Evolutionary conservation across 2,888 invertebrate species (phyloP).

Genomic region (Eupithecia inturbata): DNA sequence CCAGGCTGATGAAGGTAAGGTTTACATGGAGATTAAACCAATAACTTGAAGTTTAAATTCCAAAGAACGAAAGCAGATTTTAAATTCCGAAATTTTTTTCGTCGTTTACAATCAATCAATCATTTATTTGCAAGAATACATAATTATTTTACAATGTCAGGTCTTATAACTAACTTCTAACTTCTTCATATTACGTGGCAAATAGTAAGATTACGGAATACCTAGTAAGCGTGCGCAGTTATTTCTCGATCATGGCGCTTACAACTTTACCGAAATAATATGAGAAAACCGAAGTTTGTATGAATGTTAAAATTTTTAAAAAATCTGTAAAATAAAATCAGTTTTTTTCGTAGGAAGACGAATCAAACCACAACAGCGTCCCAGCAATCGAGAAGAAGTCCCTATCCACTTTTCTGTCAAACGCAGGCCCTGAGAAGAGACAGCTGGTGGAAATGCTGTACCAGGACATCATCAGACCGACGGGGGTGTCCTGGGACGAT

Average conservation of each 20-base stretch:
- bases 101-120: too few relatives aligned
- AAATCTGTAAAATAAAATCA: not conserved
- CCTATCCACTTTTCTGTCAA: slow-evolving; percentile 59
- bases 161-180: too few relatives aligned
- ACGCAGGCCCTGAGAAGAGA: slow-evolving; percentile 82
- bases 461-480: slow-evolving; percentile 85
- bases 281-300: too few relatives aligned
- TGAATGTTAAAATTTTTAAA: not conserved
- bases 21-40: too few relatives aligned
- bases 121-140: too few relatives aligned
- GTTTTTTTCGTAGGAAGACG: slow-evolving; percentile 24
- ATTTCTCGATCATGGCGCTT: not conserved
- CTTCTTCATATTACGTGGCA: not conserved
- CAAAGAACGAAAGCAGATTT: not conserved
- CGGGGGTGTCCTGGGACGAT: slow-evolving; percentile 91
- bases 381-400: slow-evolving; percentile 65
- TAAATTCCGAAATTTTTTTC: too few relatives aligned
- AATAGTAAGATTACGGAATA: not conserved
- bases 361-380: slow-evolving; percentile 36
- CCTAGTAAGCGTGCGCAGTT: not conserved
- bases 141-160: too few relatives aligned
- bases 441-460: slow-evolving; percentile 87
- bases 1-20: slow-evolving; percentile 60
- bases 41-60: too few relatives aligned
- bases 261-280: too few relatives aligned